A percentile compares a stretch with the other conserved stretches of the same genome.
Evolutionary conservation across 2,888 invertebrate species (phyloP).

Genomic region (Drepanosiphum platanoidis): DNA sequence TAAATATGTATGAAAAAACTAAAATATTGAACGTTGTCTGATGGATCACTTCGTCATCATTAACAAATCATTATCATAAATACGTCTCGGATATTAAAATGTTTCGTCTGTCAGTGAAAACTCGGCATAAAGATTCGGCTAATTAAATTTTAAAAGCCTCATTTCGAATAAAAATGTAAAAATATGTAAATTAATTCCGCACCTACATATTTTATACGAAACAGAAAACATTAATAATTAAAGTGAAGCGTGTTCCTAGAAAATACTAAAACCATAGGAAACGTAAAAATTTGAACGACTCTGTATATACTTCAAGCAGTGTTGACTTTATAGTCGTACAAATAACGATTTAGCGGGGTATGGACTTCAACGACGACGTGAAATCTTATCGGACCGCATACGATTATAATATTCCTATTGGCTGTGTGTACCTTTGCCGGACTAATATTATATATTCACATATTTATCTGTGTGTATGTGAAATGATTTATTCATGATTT

Average conservation of each 20-base stretch:
- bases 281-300: conserved; percentile 10
- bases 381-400: conserved; percentile 30
- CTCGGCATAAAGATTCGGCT: not conserved
- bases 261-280: not conserved
- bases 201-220: no score
- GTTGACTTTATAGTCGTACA: not conserved
- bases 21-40: no score
- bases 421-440: not conserved
- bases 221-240: no score
- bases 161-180: no score
- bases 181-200: no score
- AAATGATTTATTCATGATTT: conserved; percentile 46
- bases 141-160: not conserved
- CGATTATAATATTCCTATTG: conserved; percentile 1
- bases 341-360: not conserved
- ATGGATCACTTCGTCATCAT: no score
- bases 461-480: no score
- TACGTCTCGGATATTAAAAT: not conserved
- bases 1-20: not conserved
- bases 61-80: no score
- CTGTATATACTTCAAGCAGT: conserved; percentile 7
- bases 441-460: not conserved
- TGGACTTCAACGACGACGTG: not conserved
- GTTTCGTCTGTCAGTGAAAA: not conserved
- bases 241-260: not conserved